Conservation (phyloP, 2,888 invertebrate genomes). For the Lasioglossum vierecki region DNA sequence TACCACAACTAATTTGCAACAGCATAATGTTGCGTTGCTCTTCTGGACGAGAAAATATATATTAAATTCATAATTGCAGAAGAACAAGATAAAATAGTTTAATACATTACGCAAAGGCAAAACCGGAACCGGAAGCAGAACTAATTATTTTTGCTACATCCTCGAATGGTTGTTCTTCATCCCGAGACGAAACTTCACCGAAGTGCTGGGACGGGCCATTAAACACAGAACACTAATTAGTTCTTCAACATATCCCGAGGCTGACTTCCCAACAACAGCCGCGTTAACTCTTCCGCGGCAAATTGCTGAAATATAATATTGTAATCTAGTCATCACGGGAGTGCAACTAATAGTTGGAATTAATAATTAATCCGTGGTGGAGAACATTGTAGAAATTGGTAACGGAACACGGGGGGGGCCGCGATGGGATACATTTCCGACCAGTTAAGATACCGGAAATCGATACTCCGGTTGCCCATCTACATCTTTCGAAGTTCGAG, state of each 20-base stretch:
- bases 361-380: neutral
- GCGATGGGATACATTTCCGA: neutral
- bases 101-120: neutral
- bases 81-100: neutral
- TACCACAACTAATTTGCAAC: neutral
- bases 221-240: constrained; percentile 3
- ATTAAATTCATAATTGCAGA: neutral
- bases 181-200: neutral
- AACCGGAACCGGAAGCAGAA: neutral
- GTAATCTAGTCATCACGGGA: neutral
- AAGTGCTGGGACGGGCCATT: neutral
- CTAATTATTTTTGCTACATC: neutral
- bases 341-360: neutral
- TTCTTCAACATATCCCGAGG: neutral
- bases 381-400: neutral
- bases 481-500: constrained; percentile 5
- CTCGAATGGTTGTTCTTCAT: neutral
- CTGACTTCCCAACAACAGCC: neutral
- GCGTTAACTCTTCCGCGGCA: neutral
- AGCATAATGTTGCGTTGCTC: neutral
- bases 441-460: constrained; percentile 20
- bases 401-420: too few relatives aligned
- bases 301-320: constrained; percentile 2
- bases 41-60: neutral
- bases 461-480: constrained; percentile 9